Conservation (phyloP, 2,797 vertebrate genomes). For the Molossus molossus region DNA sequence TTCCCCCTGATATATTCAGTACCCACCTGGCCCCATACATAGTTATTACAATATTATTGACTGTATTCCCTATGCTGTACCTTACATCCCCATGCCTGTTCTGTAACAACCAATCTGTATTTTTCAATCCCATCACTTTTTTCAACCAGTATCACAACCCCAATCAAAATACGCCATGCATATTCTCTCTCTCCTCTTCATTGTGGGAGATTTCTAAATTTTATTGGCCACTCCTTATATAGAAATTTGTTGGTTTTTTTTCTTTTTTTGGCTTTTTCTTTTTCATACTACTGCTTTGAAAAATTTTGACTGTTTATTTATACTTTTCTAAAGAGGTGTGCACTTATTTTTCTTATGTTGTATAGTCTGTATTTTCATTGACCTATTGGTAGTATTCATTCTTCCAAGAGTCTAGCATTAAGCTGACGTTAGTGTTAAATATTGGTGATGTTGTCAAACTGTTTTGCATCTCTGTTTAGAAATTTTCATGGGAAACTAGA, state of each 20-base stretch:
- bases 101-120: background rate
- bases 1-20: background rate
- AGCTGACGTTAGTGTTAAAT: background rate
- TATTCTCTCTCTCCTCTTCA: background rate
- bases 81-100: background rate
- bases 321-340: background rate
- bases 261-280: background rate
- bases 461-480: background rate
- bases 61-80: background rate
- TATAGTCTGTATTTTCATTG: background rate
- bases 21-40: background rate
- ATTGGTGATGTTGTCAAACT: background rate
- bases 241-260: background rate
- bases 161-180: background rate
- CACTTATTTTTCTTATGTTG: background rate
- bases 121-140: background rate
- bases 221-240: background rate
- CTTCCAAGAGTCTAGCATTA: background rate
- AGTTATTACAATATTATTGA: background rate
- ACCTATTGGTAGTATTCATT: background rate
- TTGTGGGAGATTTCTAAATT: constrained; percentile 37
- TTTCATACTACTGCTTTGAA: background rate
- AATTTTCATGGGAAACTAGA: background rate
- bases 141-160: background rate
- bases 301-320: background rate